These are phyloP conservation scores for Drosophila serrata DNA, from an alignment of 1,140 invertebrate genomes.

Conservation along the genomic window DNA sequence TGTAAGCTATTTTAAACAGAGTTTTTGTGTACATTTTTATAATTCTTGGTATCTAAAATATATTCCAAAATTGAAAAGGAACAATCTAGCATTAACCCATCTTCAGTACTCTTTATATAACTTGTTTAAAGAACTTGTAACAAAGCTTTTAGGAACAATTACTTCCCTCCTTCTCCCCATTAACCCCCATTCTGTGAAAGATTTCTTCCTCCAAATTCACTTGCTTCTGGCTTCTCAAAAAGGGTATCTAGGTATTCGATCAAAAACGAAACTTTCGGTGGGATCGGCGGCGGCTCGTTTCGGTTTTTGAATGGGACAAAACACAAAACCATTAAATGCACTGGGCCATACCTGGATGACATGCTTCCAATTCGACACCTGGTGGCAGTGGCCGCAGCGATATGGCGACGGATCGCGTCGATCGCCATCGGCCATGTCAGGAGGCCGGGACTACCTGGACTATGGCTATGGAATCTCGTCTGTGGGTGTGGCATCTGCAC, in stretches of 20 bases:
- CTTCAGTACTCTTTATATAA: background rate
- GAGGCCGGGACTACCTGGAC: conserved; percentile 78
- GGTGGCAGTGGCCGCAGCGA: conserved; percentile 91
- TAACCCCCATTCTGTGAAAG: no score
- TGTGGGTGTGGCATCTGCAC: conserved; percentile 39
- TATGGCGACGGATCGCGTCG: conserved; percentile 87
- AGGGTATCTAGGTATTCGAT: background rate
- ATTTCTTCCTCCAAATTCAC: background rate
- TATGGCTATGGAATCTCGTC: conserved; percentile 67
- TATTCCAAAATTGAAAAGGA: background rate
- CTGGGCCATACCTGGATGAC: conserved; percentile 89
- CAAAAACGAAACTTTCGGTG: conserved; percentile 22
- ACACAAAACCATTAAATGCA: conserved; percentile 73
- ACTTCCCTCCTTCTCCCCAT: background rate
- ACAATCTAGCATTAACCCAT: background rate
- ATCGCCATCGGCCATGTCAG: conserved; percentile 77
- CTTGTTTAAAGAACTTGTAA: no score
- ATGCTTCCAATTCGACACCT: conserved; percentile 92
- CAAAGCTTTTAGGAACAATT: no score
- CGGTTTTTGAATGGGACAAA: conserved; percentile 75
- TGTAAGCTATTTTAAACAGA: no score
- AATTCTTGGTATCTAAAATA: no score
- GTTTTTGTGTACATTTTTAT: no score
- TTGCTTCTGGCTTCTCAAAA: background rate
- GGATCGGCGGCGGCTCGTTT: conserved; percentile 24